These are phyloP conservation scores for Doryteuthis pealeii DNA, from an alignment of 1,140 invertebrate species.

Conservation along the genomic window DNA sequence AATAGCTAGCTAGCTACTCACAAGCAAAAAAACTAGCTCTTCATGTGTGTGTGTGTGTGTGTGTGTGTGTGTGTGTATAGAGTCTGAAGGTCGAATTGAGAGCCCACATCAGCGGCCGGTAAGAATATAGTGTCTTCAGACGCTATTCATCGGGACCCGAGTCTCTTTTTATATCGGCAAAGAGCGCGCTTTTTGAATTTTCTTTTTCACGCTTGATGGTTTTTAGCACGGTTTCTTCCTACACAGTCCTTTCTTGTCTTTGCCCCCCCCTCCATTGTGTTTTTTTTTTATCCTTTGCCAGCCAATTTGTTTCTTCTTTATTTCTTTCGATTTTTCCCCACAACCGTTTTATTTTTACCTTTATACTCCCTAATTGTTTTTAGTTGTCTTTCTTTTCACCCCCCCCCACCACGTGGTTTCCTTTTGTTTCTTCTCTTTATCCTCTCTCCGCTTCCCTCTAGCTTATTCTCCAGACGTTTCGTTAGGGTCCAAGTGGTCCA, in stretches of 20 bases:
- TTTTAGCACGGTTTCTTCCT: not conserved
- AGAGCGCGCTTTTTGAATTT: no score
- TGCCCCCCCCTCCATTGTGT: not conserved
- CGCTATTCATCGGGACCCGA: no score
- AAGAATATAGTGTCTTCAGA: no score
- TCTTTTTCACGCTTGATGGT: not conserved
- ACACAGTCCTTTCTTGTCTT: not conserved
- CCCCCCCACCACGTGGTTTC: conserved; percentile 1
- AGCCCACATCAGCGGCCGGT: no score
- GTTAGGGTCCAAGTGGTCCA: no score
- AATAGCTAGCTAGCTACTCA: no score
- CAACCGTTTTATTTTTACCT: not conserved
- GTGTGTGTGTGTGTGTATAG: no score
- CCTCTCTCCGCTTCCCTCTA: no score
- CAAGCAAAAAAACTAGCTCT: no score
- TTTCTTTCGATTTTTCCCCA: not conserved
- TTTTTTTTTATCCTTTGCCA: not conserved
- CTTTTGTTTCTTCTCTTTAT: conserved; percentile 4
- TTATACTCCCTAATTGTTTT: conserved; percentile 4
- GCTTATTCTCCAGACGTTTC: no score
- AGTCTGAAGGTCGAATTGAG: no score
- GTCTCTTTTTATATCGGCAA: not conserved
- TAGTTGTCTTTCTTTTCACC: conserved; percentile 7
- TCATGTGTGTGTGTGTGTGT: no score
- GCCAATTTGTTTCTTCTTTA: not conserved